Conservation (phyloP, 2,888 invertebrate species). For the Ormia ochracea region DNA sequence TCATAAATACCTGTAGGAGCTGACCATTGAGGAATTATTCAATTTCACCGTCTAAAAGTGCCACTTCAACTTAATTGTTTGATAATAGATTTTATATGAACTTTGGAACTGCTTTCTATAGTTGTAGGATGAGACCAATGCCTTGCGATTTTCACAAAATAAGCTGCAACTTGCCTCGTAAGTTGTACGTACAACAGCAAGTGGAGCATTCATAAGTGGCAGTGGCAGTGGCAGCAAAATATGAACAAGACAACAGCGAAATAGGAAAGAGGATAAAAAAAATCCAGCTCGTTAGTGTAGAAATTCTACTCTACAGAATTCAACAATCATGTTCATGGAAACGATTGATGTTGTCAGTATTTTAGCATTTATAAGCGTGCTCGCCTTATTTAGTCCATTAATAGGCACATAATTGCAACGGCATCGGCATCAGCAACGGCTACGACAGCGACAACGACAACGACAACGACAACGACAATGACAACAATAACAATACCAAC, state of each 20-base stretch:
- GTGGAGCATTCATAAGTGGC: slow-evolving; percentile 60
- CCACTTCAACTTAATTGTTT: no score
- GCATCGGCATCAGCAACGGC: slow-evolving; percentile 53
- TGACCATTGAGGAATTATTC: no score
- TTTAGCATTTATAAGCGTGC: slow-evolving; percentile 63
- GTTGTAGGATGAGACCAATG: no score
- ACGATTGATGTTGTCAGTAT: slow-evolving; percentile 65
- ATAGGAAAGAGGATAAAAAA: background rate
- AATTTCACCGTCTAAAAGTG: no score
- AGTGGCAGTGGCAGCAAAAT: slow-evolving; percentile 54
- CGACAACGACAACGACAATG: no score
- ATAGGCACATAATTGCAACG: slow-evolving; percentile 66
- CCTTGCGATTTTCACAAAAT: background rate
- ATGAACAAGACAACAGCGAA: slow-evolving; percentile 26
- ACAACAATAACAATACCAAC: slow-evolving; percentile 55
- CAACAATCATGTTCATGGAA: slow-evolving; percentile 60
- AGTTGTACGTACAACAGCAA: slow-evolving; percentile 38
- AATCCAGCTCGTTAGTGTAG: slow-evolving; percentile 61
- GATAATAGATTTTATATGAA: no score
- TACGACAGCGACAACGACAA: slow-evolving; percentile 47
- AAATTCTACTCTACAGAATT: slow-evolving; percentile 56
- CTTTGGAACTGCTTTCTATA: no score
- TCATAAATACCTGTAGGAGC: no score
- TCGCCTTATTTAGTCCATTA: slow-evolving; percentile 65
- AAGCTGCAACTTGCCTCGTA: background rate